Evolutionary conservation across 2,797 vertebrate species (phyloP), one percentile per base, ranked within the genome.

Genomic region (Lagocephalus sceleratus): DNA sequence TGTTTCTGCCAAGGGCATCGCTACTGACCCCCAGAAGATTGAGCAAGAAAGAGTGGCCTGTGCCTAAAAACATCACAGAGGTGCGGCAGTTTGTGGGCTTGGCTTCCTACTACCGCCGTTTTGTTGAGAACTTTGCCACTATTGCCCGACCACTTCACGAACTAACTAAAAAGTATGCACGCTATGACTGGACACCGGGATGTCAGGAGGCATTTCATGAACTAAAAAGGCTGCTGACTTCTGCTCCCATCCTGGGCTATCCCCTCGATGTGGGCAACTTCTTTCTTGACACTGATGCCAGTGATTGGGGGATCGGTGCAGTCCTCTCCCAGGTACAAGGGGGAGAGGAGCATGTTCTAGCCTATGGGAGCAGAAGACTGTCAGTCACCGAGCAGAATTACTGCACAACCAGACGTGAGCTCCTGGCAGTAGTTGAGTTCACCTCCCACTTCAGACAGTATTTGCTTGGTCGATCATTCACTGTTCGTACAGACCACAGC

Each of bases 41-140:
- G n/a, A n/a, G n/a, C n/a, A n/a, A n/a, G n/a, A n/a, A n/a, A n/a
- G n/a, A n/a, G n/a, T n/a, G n/a, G 60, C 59, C 56, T 0, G 9
- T 11, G 0, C 49, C 49, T 0, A 14, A 0, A 6, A 58, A 23
- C 0, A 0, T 76, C 2, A 22, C 39, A 5, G 56, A 79, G 6
- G 54, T 77, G 1, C 4, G 16, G 0, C 49, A 66, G 14, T 78
- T 70, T 15, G 14, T 78, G 1, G 54, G 65, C 5, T 10, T 73
- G 1, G 68, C 56, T 0, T 73, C 58, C 0, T 75, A 75, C 3
- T 76, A 76, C 15, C 0, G 20, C 6, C 2, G 3, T 0, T 73
- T 76, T 16, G 54, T 79, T 0, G n/a, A 47, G 2, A 42, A 73
- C 3, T 77, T 73, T 14, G 41, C 72, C 1, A 19, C 50, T 0